Percentiles rank a stretch among this genome's conserved stretches.
These are phyloP conservation scores for Ephydatia muelleri DNA, from an alignment of 37 sponge, comb jelly and placozoan species.

Conservation along the genomic window DNA sequence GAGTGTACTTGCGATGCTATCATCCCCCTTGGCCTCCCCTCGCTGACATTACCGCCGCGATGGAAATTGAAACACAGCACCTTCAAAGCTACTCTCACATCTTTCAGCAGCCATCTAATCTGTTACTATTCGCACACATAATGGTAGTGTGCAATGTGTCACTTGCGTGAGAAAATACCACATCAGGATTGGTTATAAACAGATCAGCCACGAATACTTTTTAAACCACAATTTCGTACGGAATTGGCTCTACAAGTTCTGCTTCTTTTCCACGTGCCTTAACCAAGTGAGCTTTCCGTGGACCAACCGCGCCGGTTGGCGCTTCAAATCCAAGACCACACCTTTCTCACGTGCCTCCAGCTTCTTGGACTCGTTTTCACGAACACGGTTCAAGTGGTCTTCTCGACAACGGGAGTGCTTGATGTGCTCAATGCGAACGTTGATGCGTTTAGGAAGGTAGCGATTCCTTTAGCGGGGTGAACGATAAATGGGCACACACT, in stretches of 20 bases:
- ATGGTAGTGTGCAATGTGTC: too few species aligned
- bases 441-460: constrained; percentile 89
- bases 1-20: too few species aligned
- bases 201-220: background rate
- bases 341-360: constrained; percentile 76
- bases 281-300: constrained; percentile 79
- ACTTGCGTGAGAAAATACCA: background rate
- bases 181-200: background rate
- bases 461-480: constrained; percentile 53
- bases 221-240: constrained; percentile 95
- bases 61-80: too few species aligned
- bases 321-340: constrained; percentile 35
- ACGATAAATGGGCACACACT: background rate
- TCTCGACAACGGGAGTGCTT: constrained; percentile 93
- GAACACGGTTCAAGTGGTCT: constrained; percentile 91
- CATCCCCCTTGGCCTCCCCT: too few species aligned
- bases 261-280: constrained; percentile 69
- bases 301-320: constrained; percentile 75
- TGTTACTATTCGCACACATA: too few species aligned
- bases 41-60: too few species aligned
- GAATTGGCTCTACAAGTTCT: constrained; percentile 86
- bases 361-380: constrained; percentile 86
- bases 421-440: constrained; percentile 94
- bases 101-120: too few species aligned
- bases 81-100: too few species aligned